Percentiles rank a stretch among this genome's conserved stretches.
phyloP scores from a whole-genome alignment of 2,113 vertebrate species.

The Psilopogon haemacephalus region DNA sequence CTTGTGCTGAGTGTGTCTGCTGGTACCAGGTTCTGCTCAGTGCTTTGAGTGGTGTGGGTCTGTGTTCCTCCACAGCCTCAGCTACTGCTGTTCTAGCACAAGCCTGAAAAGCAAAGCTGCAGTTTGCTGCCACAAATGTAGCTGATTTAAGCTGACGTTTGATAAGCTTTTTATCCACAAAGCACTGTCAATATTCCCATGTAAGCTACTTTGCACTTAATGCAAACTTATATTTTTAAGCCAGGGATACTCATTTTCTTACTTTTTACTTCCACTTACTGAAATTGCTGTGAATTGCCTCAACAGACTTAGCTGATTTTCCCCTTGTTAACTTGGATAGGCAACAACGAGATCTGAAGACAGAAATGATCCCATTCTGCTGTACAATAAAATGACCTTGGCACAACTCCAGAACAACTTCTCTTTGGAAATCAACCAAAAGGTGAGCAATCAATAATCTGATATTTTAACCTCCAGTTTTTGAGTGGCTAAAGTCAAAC shows the following conservation, averaged over 20 bases:
- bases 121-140: not conserved
- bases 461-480: not conserved
- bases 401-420: conserved; percentile 84
- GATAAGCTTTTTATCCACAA: not conserved
- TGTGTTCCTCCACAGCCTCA: not conserved
- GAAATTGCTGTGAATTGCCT: not conserved
- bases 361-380: conserved; percentile 87
- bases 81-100: not conserved
- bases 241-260: not conserved
- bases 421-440: conserved; percentile 77
- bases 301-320: not conserved
- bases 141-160: not conserved
- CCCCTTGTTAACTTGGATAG: conserved; percentile 66
- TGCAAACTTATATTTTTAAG: not conserved
- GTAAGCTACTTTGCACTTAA: not conserved
- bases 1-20: not conserved
- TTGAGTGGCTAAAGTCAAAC: not conserved
- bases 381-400: conserved; percentile 93
- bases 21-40: not conserved
- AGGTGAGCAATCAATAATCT: conserved; percentile 73
- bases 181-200: not conserved
- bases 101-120: not conserved
- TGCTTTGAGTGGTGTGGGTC: not conserved
- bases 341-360: conserved; percentile 89
- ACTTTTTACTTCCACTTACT: not conserved